Evolutionary conservation across 2,797 vertebrate genomes (phyloP), one percentile per base, ranked within the genome.

Genomic region (Muraenolepis orangiensis): DNA sequence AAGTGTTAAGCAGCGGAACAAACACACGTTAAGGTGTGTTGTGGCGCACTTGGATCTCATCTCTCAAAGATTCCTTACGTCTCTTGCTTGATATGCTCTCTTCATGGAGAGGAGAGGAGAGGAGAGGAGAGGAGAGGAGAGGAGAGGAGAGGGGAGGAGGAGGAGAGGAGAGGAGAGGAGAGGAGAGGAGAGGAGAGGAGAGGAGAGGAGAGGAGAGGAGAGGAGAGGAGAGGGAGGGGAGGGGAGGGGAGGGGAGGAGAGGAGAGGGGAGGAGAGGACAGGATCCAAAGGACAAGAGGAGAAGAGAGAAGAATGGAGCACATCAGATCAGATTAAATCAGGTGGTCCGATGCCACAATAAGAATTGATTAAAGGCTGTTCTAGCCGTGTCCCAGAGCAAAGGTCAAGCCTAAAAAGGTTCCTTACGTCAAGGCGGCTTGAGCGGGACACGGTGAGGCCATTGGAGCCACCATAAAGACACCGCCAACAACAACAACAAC

Each of bases 121-220:
- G 32, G 32, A 8, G 18, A 8, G 8, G 32, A 8, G 32, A 34
- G 32, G 32, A 8, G 32, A 8, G 8, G 32, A 34, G 32, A 34
- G 32, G 32, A 34, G 32, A n/a, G n/a, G n/a, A n/a, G n/a, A n/a
- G n/a, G n/a, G n/a, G n/a, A n/a, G n/a, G n/a, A n/a, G n/a, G n/a
- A n/a, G 36, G 36, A 40, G 38, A 14, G 10, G 11, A 46, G 70
- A 71, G 70, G 70, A 71, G 38, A 46, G 38, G 70, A 36, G 38
- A 71, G 70, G 70, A 71, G 70, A 23, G 26, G 70, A 46, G 70
- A 51, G 20, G 70, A 26, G 70, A 46, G 36, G 28, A 51, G 69
- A 70, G 23, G 34, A 68, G 66, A 68, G 31, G 68, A 36, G 18
- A 69, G 68, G 12, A 36, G 32, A 23, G 31, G 32, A 36, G 68